Evolutionary conservation across 2,797 vertebrate genomes (phyloP).

Genomic region (Serranus cabrilla): DNA sequence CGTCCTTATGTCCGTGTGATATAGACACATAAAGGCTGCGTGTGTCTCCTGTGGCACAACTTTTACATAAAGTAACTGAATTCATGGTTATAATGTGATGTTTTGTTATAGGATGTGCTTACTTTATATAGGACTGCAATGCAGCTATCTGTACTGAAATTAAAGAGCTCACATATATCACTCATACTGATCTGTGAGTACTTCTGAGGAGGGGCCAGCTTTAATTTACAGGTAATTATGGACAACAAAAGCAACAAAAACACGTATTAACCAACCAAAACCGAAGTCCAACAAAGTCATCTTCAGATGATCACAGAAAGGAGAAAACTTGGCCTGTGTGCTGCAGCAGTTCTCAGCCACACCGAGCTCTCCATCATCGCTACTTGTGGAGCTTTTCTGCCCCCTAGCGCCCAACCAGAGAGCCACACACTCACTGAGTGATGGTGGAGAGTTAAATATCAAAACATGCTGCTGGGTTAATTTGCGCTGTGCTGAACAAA

Average conservation of each 20-base stretch:
- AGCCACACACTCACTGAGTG: background rate
- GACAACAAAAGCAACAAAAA: background rate
- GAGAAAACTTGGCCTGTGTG: constrained; percentile 34
- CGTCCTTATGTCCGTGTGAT: background rate
- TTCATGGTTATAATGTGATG: background rate
- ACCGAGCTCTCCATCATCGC: background rate
- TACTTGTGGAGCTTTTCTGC: constrained; percentile 81
- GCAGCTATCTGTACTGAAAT: too few relatives aligned
- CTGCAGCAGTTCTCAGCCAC: constrained; percentile 14
- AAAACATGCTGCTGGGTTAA: constrained; percentile 31
- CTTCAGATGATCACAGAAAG: constrained; percentile 25
- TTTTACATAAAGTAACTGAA: background rate
- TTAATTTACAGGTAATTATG: background rate
- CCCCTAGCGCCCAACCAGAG: constrained; percentile 73
- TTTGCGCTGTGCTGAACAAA: constrained; percentile 33
- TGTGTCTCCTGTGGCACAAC: background rate
- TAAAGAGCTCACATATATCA: background rate
- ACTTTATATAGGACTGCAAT: background rate
- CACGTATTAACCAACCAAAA: background rate
- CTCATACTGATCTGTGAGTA: background rate
- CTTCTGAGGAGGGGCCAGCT: background rate
- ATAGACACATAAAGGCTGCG: background rate
- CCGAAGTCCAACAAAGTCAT: constrained; percentile 14
- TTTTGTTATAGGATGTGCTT: background rate
- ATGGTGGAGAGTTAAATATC: background rate